phyloP scores from a whole-genome alignment of 2,113 vertebrate species.

The Gopherus evgoodei region DNA sequence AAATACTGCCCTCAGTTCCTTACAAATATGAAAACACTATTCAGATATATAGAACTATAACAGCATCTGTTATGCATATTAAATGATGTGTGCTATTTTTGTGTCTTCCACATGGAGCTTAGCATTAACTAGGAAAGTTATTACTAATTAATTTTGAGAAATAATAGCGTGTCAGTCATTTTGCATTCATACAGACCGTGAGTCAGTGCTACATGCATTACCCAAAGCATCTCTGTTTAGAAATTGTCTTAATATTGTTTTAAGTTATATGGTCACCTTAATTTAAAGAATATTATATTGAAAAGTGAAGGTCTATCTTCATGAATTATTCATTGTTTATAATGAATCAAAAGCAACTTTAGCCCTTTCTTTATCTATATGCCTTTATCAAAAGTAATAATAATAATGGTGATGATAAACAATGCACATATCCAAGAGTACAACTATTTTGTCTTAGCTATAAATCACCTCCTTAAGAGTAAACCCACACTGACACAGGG shows the following conservation, averaged over 20 bases:
- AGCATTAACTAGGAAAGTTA: conserved; percentile 62
- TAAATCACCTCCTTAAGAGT: background rate
- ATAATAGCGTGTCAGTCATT: conserved; percentile 58
- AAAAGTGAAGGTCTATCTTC: background rate
- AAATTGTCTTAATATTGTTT: background rate
- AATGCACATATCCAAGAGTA: background rate
- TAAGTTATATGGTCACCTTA: background rate
- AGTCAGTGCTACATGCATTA: background rate
- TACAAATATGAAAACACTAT: conserved; percentile 66
- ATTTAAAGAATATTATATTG: conserved; percentile 8
- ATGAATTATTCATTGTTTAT: background rate
- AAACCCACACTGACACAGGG: background rate
- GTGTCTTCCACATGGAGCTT: conserved; percentile 61
- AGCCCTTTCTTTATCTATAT: background rate
- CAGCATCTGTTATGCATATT: conserved; percentile 77
- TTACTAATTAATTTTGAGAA: conserved; percentile 74
- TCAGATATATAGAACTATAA: conserved; percentile 72
- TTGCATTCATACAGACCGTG: conserved; percentile 22
- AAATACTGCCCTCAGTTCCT: conserved; percentile 68
- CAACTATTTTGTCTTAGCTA: background rate
- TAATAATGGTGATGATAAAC: background rate
- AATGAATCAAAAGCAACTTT: background rate
- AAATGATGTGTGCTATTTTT: conserved; percentile 74
- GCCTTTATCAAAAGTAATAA: background rate
- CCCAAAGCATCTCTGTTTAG: background rate